Conservation (phyloP, 2,113 vertebrate species). For the Piaya cayana region DNA sequence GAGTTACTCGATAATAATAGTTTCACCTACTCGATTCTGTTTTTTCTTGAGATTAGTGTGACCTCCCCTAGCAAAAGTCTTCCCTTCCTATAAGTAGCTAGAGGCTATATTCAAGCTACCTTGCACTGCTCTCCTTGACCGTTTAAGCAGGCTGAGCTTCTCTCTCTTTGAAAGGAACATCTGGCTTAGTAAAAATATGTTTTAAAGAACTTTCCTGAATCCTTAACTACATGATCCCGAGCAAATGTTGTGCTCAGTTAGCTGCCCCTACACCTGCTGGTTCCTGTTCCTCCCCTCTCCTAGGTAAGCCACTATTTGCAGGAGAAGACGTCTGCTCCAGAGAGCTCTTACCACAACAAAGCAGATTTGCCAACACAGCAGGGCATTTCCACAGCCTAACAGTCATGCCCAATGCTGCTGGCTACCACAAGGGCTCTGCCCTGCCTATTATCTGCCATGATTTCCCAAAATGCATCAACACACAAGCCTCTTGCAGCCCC, state of each 20-base stretch:
- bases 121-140: neutral
- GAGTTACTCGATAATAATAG: neutral
- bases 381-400: neutral
- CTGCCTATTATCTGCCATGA: neutral
- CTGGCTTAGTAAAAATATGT: neutral
- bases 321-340: neutral
- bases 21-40: neutral
- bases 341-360: neutral
- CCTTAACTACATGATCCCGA: neutral
- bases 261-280: accelerated
- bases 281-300: accelerated
- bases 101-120: neutral
- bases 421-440: neutral
- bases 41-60: neutral
- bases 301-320: neutral
- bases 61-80: neutral
- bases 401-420: neutral
- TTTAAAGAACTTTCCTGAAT: neutral
- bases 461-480: neutral
- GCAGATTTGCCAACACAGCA: neutral
- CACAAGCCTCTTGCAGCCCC: neutral
- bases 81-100: neutral
- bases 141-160: neutral
- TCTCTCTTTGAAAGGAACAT: neutral
- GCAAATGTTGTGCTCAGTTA: accelerated